These are phyloP conservation scores for Dinomys branickii DNA, from an alignment of 2,113 vertebrate species.

Conservation along the genomic window DNA sequence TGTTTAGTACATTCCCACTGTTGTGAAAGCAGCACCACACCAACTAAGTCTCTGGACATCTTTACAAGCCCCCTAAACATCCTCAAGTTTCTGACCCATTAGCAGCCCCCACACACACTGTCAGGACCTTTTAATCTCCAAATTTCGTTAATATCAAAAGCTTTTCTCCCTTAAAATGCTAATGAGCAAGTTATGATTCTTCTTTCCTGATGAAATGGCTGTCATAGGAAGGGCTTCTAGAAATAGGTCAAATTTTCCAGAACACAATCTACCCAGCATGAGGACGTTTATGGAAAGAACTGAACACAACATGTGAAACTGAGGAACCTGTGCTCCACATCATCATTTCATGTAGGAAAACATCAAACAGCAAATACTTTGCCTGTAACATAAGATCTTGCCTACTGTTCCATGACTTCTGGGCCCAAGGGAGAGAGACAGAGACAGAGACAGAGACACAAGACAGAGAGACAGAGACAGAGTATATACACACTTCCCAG, in stretches of 20 bases:
- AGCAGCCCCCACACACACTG: not conserved
- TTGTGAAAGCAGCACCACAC: not conserved
- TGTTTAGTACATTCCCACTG: not conserved
- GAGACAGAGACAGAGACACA: not conserved
- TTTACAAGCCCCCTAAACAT: not conserved
- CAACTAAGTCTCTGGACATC: not conserved
- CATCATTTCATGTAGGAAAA: not conserved
- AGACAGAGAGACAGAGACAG: not conserved
- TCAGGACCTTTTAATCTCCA: slow-evolving; percentile 60
- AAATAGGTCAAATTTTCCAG: slow-evolving; percentile 35
- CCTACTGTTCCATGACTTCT: not conserved
- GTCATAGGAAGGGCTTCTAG: not conserved
- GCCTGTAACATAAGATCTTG: not conserved
- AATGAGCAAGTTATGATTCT: slow-evolving; percentile 12
- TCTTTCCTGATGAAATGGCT: slow-evolving; percentile 1
- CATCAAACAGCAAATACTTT: not conserved
- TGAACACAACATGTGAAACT: not conserved
- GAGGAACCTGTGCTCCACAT: not conserved
- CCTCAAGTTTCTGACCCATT: not conserved
- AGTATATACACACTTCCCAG: not conserved
- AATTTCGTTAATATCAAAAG: slow-evolving; percentile 63
- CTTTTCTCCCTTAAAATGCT: not conserved
- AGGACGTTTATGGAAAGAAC: not conserved
- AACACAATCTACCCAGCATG: not conserved
- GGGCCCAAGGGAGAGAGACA: not conserved